phyloP scores from a whole-genome alignment of 53 echinoderm and acorn worm genomes.

The Zoroaster sp. region DNA sequence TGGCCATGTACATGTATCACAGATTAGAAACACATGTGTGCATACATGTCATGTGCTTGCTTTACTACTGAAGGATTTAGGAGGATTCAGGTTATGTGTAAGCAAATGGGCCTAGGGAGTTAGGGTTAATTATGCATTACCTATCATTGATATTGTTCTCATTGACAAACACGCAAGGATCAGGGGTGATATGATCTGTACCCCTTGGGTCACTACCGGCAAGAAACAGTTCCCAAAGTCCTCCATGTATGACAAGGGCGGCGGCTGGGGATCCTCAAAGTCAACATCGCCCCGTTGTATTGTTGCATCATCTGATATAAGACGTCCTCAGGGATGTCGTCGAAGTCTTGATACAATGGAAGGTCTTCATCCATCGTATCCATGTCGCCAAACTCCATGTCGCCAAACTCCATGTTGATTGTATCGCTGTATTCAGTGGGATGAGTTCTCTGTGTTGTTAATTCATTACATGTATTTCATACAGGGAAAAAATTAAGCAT shows the following conservation, averaged over 20 bases:
- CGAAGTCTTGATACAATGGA: constrained; percentile 19
- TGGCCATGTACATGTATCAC: not conserved
- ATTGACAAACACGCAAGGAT: constrained; percentile 71
- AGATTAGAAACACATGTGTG: not conserved
- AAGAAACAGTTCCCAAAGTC: constrained; percentile 73
- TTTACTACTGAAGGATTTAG: no score
- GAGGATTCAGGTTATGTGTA: no score
- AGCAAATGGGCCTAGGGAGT: not conserved
- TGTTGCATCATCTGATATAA: constrained; percentile 59
- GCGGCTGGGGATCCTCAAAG: not conserved
- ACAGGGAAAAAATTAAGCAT: no score
- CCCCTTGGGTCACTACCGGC: constrained; percentile 71
- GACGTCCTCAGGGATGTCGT: constrained; percentile 57
- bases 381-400: no score
- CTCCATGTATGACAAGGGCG: constrained; percentile 56
- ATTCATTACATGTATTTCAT: no score
- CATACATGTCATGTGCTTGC: no score
- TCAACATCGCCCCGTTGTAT: constrained; percentile 48
- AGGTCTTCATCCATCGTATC: constrained; percentile 26
- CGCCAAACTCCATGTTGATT: no score
- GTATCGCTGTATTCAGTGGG: no score
- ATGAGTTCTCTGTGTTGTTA: no score
- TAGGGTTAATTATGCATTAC: not conserved
- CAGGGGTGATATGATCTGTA: constrained; percentile 79
- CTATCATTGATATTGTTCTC: constrained; percentile 15